Evolutionary conservation across 2,888 invertebrate species (phyloP).

Genomic region (Strigamia crassipes): DNA sequence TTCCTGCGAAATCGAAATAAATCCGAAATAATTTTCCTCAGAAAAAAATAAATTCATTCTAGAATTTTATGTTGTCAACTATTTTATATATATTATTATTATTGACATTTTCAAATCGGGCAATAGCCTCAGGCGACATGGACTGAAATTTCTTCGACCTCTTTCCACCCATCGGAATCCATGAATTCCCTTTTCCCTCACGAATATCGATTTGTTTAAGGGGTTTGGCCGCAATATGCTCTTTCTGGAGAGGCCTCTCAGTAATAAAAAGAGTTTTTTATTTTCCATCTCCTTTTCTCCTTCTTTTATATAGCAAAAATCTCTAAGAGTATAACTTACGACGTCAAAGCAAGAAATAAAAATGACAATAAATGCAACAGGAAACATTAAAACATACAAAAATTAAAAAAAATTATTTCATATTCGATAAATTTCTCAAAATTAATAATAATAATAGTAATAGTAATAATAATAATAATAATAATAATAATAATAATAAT

Average conservation of each 20-base stretch:
- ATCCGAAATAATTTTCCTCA: background rate
- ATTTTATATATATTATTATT: background rate
- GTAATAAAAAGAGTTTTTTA: background rate
- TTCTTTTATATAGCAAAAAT: background rate
- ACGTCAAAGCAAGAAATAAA: background rate
- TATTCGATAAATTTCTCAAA: background rate
- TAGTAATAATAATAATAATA: too few relatives aligned
- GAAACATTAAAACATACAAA: background rate
- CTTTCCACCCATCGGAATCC: background rate
- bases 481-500: too few relatives aligned
- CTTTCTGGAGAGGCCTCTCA: background rate
- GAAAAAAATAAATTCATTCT: background rate
- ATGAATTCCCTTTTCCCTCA: constrained; percentile 1
- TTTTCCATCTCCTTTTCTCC: too few relatives aligned
- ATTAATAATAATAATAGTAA: too few relatives aligned
- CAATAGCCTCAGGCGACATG: background rate
- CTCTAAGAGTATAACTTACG: background rate
- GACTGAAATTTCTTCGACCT: constrained; percentile 27
- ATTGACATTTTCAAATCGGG: background rate
- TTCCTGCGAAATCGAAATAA: background rate
- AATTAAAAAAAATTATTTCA: background rate
- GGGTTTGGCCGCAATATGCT: constrained; percentile 15
- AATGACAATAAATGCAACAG: constrained; percentile 4
- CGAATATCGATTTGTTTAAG: constrained; percentile 27
- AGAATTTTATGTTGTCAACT: constrained; percentile 2